Percentiles rank a stretch among this genome's conserved stretches.
These are phyloP conservation scores for Globicephala melas DNA, from an alignment of 2,113 vertebrate genomes.

Conservation along the genomic window DNA sequence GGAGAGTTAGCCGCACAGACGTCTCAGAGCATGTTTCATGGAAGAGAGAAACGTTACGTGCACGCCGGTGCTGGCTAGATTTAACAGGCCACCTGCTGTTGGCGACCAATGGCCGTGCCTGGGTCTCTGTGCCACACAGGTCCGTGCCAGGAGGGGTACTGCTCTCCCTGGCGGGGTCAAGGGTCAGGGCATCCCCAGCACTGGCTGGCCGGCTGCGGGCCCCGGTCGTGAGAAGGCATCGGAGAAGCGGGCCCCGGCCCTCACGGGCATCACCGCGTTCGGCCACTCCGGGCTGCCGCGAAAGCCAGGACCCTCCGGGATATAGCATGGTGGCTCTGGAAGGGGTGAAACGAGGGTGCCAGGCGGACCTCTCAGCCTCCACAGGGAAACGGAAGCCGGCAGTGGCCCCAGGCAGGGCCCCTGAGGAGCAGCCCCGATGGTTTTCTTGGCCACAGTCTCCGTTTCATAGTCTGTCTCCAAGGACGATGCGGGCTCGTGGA, in stretches of 20 bases:
- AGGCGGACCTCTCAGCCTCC: not conserved
- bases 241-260: not conserved
- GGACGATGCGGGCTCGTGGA: not conserved
- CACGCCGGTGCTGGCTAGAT: accelerated
- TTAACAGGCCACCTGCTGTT: accelerated
- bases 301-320: not conserved
- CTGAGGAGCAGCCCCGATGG: not conserved
- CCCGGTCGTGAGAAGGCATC: accelerated
- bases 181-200: not conserved
- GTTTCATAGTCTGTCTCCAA: not conserved
- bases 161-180: not conserved
- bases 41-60: accelerated
- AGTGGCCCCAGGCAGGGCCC: not conserved
- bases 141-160: not conserved
- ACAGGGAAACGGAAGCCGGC: accelerated
- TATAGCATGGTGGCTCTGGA: not conserved
- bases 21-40: accelerated
- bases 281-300: not conserved
- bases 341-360: not conserved
- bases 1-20: accelerated
- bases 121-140: accelerated
- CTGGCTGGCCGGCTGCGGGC: not conserved
- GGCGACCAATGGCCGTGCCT: accelerated
- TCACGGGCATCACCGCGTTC: accelerated
- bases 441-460: accelerated